Percentiles rank a stretch among this genome's conserved stretches.
Evolutionary conservation across 2,888 invertebrate genomes (phyloP).

Genomic region (Plebejus anna): DNA sequence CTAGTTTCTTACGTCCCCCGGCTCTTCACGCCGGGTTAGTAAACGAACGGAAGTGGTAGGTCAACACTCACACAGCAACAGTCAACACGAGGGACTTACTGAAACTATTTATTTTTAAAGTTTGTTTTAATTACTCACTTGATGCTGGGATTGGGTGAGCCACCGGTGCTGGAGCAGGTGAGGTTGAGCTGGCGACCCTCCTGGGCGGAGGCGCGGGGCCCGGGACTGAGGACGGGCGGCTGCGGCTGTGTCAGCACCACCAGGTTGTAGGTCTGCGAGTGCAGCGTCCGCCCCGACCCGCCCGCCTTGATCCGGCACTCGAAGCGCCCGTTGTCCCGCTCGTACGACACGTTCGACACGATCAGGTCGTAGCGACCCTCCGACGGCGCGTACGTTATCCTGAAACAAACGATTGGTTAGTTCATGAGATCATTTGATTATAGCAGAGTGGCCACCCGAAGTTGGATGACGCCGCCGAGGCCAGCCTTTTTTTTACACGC

Average conservation of each 20-base stretch:
- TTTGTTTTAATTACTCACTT: constrained; percentile 72
- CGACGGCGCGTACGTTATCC: constrained; percentile 88
- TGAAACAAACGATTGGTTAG: constrained; percentile 53
- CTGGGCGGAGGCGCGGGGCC: constrained; percentile 87
- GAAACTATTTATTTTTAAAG: neutral
- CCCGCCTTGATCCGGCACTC: constrained; percentile 93
- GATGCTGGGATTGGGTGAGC: constrained; percentile 93
- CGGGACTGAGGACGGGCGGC: constrained; percentile 88
- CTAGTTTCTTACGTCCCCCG: neutral
- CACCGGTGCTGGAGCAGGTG: constrained; percentile 90
- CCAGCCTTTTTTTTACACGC: too few species aligned
- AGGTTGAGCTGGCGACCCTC: constrained; percentile 89
- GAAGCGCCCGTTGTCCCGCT: constrained; percentile 94
- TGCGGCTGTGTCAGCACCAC: constrained; percentile 93
- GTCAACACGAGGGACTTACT: neutral
- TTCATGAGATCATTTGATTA: too few species aligned
- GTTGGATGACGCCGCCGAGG: too few species aligned
- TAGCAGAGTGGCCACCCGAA: too few species aligned
- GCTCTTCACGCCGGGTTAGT: too few species aligned
- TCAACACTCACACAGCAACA: too few species aligned
- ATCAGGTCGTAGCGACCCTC: constrained; percentile 93
- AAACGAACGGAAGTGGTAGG: too few species aligned
- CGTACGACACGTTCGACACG: constrained; percentile 93
- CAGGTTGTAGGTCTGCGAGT: constrained; percentile 89
- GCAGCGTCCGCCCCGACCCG: constrained; percentile 90